Base-by-base conservation (phyloP, 35 echinoderm and acorn worm genomes). In the Diadema setosum region DNA sequence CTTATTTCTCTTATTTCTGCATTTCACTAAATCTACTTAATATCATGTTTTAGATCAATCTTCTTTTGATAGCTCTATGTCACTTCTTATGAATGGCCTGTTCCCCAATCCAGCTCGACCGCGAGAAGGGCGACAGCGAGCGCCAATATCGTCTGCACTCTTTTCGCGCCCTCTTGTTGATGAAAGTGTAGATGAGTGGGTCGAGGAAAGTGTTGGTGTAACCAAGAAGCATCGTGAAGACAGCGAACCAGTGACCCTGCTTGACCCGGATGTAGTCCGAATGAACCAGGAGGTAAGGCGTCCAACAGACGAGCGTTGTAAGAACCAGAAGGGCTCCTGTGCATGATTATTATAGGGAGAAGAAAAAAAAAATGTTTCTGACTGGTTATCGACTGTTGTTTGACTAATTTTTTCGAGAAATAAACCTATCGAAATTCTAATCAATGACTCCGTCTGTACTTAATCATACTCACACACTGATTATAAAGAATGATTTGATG, bases 141-240 rank as follows among this genome's bases (percentile, higher is more conserved):
- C 63, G 2, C 11, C 30, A 27, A 34, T 67, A 67, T 33, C 37
- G 30, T 16, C 37, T 67, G 29, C 63, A 78, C 44, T 78, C 73
- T 41, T 44, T 78, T 41, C 73, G 39, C 17, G 40, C 73, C 3
- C 40, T 34, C 35, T 44, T 39, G 40, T 78, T 78, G 15, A 78
- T 78, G 40, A 78, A 78, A 15, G 73, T 78, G 37, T 78, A 78
- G 37, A 78, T 78, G 30, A 78, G 73, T 18, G 73, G 73, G 44
- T 78, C 73, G 27, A 26, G 37, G 23, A 78, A 35, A 20, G 73
- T 41, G 37, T 78, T 78, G 2, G 73, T 78, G 73, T 78, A 78
- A 24, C 73, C 73, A 11, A 78, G 73, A 16, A 39, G 44, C 73
- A 78, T 78, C 34, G 73, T 78, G 40, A 78, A 43, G 14, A 78